Conservation (phyloP, 1,140 invertebrate species). For the Venustaconcha ellipsiformis region DNA sequence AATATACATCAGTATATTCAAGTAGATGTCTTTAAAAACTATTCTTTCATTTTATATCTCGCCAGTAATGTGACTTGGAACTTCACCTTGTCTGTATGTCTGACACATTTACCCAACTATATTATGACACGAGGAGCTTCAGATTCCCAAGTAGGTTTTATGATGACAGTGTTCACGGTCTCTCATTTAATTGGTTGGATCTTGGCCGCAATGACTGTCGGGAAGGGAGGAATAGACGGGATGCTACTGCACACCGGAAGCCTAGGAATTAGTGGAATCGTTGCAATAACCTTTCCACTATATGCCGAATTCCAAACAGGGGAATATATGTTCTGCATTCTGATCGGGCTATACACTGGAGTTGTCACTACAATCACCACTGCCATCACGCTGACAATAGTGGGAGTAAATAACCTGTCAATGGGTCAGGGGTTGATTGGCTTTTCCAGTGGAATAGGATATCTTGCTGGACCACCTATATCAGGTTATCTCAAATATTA, state of each 20-base stretch:
- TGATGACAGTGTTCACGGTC: slow-evolving; percentile 25
- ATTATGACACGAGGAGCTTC: slow-evolving; percentile 5
- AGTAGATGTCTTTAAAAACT: background rate
- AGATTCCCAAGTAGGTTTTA: slow-evolving; percentile 3
- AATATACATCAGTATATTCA: no score
- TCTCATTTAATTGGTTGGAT: slow-evolving; percentile 19
- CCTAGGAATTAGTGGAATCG: slow-evolving; percentile 5
- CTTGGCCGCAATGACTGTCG: slow-evolving; percentile 2
- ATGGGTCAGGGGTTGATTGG: slow-evolving; percentile 25
- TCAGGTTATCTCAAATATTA: slow-evolving; percentile 15
- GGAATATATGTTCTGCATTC: slow-evolving; percentile 13
- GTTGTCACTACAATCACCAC: slow-evolving; percentile 29
- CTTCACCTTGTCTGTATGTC: slow-evolving; percentile 15
- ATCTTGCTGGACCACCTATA: slow-evolving; percentile 32
- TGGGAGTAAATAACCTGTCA: slow-evolving; percentile 25
- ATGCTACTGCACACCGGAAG: slow-evolving; percentile 5
- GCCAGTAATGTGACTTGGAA: slow-evolving; percentile 26
- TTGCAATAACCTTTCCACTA: slow-evolving; percentile 15
- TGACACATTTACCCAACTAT: slow-evolving; percentile 30
- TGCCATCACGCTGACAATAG: slow-evolving; percentile 27
- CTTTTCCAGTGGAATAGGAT: slow-evolving; percentile 31
- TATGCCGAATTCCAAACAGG: slow-evolving; percentile 15
- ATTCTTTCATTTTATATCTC: slow-evolving; percentile 20
- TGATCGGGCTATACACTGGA: slow-evolving; percentile 35
- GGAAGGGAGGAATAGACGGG: background rate